phyloP scores from a whole-genome alignment of 2,888 invertebrate species.

The Trichacis sp. region DNA sequence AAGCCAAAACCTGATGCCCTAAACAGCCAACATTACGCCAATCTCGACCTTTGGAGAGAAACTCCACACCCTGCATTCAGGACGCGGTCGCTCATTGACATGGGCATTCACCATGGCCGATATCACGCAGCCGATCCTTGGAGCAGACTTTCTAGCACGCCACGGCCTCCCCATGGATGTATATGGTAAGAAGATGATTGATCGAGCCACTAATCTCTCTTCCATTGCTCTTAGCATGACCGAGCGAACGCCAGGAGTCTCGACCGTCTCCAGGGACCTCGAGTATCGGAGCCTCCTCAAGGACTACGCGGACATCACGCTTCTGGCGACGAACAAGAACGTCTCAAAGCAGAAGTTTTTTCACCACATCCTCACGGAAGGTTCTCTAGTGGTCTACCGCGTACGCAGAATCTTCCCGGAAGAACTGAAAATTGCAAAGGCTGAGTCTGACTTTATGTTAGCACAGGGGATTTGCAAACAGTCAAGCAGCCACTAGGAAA shows the following conservation, averaged over 20 bases:
- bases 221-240: not conserved
- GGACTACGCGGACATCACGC: too few species aligned
- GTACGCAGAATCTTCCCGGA: conserved; percentile 54
- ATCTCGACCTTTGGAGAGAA: conserved; percentile 55
- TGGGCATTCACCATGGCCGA: conserved; percentile 42
- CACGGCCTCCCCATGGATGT: conserved; percentile 7
- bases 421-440: conserved; percentile 56
- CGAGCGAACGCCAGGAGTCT: too few species aligned
- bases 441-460: conserved; percentile 45
- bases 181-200: conserved; percentile 14
- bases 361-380: conserved; percentile 27
- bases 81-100: conserved; percentile 47
- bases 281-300: too few species aligned
- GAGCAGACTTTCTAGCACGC: conserved; percentile 32
- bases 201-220: too few species aligned
- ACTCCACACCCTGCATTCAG: conserved; percentile 46
- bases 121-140: not conserved
- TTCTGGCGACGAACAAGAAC: too few species aligned
- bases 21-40: conserved; percentile 54
- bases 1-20: not conserved
- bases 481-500: conserved; percentile 55
- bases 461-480: conserved; percentile 47
- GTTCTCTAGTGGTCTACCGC: conserved; percentile 52
- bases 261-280: too few species aligned
- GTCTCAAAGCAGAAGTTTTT: too few species aligned